A percentile compares a stretch with the other conserved stretches of the same genome.
Conservation (phyloP, 2,113 vertebrate species). For the Thryonomys swinderianus region DNA sequence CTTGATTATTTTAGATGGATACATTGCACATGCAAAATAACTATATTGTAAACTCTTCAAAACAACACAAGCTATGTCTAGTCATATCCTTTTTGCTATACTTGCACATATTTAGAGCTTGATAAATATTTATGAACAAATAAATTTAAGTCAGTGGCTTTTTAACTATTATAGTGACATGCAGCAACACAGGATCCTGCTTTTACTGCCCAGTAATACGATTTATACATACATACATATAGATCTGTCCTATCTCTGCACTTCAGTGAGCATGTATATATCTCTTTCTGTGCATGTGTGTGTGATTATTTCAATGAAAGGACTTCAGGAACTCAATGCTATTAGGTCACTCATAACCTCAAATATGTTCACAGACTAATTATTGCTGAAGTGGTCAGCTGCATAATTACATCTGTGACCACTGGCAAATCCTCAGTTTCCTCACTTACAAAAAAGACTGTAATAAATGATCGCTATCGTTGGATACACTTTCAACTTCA, state of each 20-base stretch:
- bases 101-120: neutral
- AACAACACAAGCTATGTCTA: neutral
- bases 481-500: constrained; percentile 45
- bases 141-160: neutral
- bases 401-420: constrained; percentile 54
- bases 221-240: neutral
- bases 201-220: neutral
- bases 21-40: constrained; percentile 2
- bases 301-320: constrained; percentile 45
- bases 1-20: constrained; percentile 9
- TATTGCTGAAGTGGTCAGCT: constrained; percentile 47
- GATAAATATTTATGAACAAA: constrained; percentile 40
- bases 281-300: neutral
- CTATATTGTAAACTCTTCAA: constrained; percentile 26
- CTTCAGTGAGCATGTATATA: neutral
- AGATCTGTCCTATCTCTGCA: neutral
- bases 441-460: constrained; percentile 55
- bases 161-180: neutral
- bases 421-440: constrained; percentile 57
- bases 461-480: constrained; percentile 50
- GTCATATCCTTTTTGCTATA: constrained; percentile 19
- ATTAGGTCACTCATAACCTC: neutral
- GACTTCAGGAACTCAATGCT: neutral
- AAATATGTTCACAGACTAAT: constrained; percentile 20
- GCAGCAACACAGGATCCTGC: neutral